Percentiles rank a stretch among this genome's conserved stretches.
Conservation (phyloP, 2,113 vertebrate species). For the Bubalus kerabau region DNA sequence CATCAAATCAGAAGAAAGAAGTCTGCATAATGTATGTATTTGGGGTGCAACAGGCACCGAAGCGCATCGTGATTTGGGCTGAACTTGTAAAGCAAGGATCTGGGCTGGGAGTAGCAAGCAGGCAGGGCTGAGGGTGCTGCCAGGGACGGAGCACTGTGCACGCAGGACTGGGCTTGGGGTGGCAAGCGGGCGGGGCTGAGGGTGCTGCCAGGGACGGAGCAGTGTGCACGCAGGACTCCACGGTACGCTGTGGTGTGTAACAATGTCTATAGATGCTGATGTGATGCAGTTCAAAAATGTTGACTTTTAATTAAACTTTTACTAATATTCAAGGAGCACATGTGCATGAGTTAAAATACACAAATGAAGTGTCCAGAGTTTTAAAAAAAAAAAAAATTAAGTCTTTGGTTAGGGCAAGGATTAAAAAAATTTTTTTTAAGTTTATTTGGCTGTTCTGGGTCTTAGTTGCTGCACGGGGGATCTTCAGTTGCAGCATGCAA, state of each 20-base stretch:
- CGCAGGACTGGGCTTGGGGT: rapidly evolving
- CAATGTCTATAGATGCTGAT: rapidly evolving
- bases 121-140: neutral
- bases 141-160: neutral
- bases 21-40: rapidly evolving
- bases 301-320: constrained; percentile 47
- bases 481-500: neutral
- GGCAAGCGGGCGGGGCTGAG: rapidly evolving
- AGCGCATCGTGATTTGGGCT: rapidly evolving
- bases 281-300: neutral
- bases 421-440: neutral
- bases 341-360: constrained; percentile 36
- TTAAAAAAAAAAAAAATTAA: constrained; percentile 5
- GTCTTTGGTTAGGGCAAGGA: neutral
- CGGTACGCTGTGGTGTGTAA: rapidly evolving
- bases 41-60: rapidly evolving
- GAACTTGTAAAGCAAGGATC: rapidly evolving
- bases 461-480: neutral
- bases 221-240: rapidly evolving
- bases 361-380: neutral
- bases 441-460: neutral
- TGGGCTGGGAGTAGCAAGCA: neutral
- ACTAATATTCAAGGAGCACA: constrained; percentile 70
- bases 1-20: neutral
- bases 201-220: neutral